A percentile compares a stretch with the other conserved stretches of the same genome.
These are phyloP conservation scores for Drosophila elegans DNA, from an alignment of 1,140 invertebrate species.

Conservation along the genomic window DNA sequence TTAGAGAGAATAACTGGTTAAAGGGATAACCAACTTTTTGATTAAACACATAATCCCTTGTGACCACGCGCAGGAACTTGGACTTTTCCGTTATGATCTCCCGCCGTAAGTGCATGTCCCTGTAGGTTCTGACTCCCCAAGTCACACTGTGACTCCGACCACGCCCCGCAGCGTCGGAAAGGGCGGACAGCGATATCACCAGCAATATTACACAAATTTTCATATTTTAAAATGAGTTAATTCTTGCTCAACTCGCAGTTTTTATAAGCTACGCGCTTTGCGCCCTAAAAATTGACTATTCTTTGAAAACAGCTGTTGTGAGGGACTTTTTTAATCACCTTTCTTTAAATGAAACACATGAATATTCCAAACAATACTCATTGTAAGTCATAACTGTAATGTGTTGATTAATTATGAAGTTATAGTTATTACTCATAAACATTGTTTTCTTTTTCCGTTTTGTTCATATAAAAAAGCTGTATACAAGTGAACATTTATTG, in stretches of 20 bases:
- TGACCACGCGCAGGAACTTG: constrained; percentile 78
- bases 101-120: constrained; percentile 70
- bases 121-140: constrained; percentile 64
- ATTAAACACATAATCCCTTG: constrained; percentile 49
- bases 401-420: constrained; percentile 4
- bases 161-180: constrained; percentile 13
- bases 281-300: background rate
- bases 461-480: background rate
- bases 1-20: background rate
- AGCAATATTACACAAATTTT: constrained; percentile 30
- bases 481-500: constrained; percentile 9
- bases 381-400: constrained; percentile 2
- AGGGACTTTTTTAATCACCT: background rate
- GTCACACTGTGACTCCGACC: constrained; percentile 68
- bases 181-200: constrained; percentile 27
- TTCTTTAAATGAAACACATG: background rate
- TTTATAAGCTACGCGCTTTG: constrained; percentile 24
- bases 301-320: background rate
- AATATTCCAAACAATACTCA: constrained; percentile 2
- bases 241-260: background rate
- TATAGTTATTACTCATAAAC: too few relatives aligned
- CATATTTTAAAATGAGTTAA: constrained; percentile 41
- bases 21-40: constrained; percentile 38
- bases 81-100: constrained; percentile 84
- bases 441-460: too few relatives aligned